Conservation (phyloP, 2,888 invertebrate species). For the Temnothorax ravouxi region DNA sequence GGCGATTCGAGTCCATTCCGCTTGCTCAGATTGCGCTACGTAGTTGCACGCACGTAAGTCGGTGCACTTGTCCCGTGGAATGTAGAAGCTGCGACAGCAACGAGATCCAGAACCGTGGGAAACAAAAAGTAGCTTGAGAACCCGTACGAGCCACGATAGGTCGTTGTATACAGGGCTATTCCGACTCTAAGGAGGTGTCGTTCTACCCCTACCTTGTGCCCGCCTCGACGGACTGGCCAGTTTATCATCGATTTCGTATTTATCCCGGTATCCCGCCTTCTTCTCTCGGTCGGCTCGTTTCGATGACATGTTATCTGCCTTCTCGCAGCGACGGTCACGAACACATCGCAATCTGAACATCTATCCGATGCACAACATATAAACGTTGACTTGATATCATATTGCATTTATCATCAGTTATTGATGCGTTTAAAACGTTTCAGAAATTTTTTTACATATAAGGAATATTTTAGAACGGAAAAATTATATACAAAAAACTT, state of each 20-base stretch:
- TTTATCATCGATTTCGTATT: constrained; percentile 79
- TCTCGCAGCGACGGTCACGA: constrained; percentile 54
- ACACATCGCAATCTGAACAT: constrained; percentile 43
- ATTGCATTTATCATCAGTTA: neutral
- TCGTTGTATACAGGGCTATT: constrained; percentile 75
- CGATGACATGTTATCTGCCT: constrained; percentile 72
- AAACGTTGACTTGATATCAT: neutral
- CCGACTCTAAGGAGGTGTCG: constrained; percentile 80
- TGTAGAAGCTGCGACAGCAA: constrained; percentile 72
- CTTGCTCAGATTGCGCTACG: constrained; percentile 58
- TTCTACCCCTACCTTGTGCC: constrained; percentile 73
- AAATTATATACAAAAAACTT: neutral
- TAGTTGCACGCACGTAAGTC: constrained; percentile 50
- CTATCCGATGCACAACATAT: neutral
- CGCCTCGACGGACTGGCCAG: constrained; percentile 71
- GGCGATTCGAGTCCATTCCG: constrained; percentile 31
- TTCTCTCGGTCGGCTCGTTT: constrained; percentile 71
- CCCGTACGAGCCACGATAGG: constrained; percentile 78
- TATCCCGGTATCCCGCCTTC: constrained; percentile 74
- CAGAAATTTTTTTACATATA: neutral
- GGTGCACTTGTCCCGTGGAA: constrained; percentile 68
- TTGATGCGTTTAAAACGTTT: neutral
- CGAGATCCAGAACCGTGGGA: constrained; percentile 77
- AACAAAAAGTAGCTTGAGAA: constrained; percentile 78
- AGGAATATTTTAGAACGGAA: neutral